Conservation (phyloP, 2,888 invertebrate genomes). For the Glaucopsyche alexis region DNA sequence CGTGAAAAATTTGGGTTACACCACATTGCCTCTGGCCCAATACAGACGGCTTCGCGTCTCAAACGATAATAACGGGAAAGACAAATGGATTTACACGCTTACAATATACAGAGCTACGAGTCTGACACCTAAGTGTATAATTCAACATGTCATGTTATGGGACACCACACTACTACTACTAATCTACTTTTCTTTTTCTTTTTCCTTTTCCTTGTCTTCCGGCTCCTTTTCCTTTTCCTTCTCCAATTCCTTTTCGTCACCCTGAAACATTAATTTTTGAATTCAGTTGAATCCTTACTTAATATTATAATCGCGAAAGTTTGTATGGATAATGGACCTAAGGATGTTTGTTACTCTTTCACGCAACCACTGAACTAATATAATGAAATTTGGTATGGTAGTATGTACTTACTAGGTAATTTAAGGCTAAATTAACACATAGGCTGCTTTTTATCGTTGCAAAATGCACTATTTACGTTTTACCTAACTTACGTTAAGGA, state of each 20-base stretch:
- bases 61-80: constrained; percentile 69
- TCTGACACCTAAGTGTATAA: constrained; percentile 61
- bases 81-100: constrained; percentile 77
- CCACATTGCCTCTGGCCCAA: constrained; percentile 31
- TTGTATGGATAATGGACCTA: no score
- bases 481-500: no score
- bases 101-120: constrained; percentile 68
- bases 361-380: no score
- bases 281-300: not conserved
- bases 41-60: constrained; percentile 47
- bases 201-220: constrained; percentile 84
- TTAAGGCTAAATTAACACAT: no score
- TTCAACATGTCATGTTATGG: constrained; percentile 33
- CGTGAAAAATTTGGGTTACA: constrained; percentile 34
- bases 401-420: no score
- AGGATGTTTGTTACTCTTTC: no score
- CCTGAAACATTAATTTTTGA: constrained; percentile 68
- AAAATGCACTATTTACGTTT: no score
- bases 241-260: constrained; percentile 88
- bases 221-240: constrained; percentile 82
- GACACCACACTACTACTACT: constrained; percentile 32
- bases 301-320: no score
- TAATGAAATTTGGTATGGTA: no score
- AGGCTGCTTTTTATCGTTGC: no score
- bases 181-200: constrained; percentile 62